Evolutionary conservation across 2,113 vertebrate genomes (phyloP).

Genomic region (Megaceryle torquata): DNA sequence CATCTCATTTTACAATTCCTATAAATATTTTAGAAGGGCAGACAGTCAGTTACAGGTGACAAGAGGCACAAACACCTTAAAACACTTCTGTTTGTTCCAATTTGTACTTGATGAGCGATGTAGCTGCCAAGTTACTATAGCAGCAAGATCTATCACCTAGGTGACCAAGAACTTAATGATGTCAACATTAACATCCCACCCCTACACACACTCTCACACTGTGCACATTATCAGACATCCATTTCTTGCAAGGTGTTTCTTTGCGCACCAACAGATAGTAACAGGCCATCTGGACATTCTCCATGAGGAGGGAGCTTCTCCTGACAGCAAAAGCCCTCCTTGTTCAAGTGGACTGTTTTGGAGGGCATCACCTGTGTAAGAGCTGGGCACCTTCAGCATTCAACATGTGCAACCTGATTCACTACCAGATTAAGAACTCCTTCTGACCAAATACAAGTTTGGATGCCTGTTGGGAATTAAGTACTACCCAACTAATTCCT

Average conservation of each 20-base stretch:
- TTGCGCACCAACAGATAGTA: not conserved
- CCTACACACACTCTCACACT: not conserved
- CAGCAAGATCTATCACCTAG: constrained; percentile 54
- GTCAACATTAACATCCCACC: not conserved
- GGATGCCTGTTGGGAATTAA: too few relatives aligned
- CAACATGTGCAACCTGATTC: not conserved
- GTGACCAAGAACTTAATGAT: constrained; percentile 24
- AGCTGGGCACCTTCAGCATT: not conserved
- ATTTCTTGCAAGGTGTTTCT: not conserved
- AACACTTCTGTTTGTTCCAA: not conserved
- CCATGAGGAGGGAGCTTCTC: not conserved
- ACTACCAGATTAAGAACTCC: not conserved
- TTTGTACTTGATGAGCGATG: not conserved
- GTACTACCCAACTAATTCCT: too few relatives aligned
- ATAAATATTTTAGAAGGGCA: not conserved
- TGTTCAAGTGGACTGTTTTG: not conserved
- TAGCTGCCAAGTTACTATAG: constrained; percentile 39
- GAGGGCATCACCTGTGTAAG: not conserved
- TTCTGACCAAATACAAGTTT: too few relatives aligned
- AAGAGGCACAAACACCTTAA: not conserved
- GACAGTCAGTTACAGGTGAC: not conserved
- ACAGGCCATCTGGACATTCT: not conserved
- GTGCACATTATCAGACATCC: not conserved
- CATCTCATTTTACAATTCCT: not conserved
- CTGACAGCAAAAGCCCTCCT: not conserved